A percentile compares a stretch with the other conserved stretches of the same genome.
Evolutionary conservation across 2,797 vertebrate species (phyloP).

Genomic region (Melanotaenia trifasciata): DNA sequence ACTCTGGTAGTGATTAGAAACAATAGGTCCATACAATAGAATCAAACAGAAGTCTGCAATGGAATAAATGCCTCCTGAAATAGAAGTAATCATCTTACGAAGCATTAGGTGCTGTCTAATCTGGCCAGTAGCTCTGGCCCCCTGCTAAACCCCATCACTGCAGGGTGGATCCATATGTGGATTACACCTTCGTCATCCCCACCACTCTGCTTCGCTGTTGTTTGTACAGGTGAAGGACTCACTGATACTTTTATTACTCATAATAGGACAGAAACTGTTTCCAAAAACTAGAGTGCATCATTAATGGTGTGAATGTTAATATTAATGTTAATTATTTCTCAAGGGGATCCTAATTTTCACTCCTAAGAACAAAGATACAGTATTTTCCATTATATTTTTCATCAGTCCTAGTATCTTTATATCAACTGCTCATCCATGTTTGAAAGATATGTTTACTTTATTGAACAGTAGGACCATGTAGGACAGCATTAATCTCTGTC

Average conservation of each 20-base stretch:
- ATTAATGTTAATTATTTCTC: too few relatives aligned
- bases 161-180: constrained; percentile 64
- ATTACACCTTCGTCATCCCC: constrained; percentile 70
- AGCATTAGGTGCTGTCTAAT: constrained; percentile 90
- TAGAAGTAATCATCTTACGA: constrained; percentile 91
- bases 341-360: neutral
- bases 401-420: too few relatives aligned
- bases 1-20: constrained; percentile 14
- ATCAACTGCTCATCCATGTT: too few relatives aligned
- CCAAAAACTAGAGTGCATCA: neutral
- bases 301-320: neutral
- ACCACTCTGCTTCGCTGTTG: constrained; percentile 37
- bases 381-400: neutral
- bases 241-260: constrained; percentile 11
- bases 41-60: constrained; percentile 78
- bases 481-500: too few relatives aligned
- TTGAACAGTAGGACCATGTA: too few relatives aligned
- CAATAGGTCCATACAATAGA: constrained; percentile 35
- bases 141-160: constrained; percentile 69
- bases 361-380: neutral
- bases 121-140: constrained; percentile 69
- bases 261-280: neutral
- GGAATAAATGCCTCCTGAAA: constrained; percentile 89
- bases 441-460: too few relatives aligned
- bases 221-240: constrained; percentile 34